A percentile compares a stretch with the other conserved stretches of the same genome.
These are phyloP conservation scores for Cheilosia grossa DNA, from an alignment of 2,888 invertebrate genomes.

Conservation along the genomic window DNA sequence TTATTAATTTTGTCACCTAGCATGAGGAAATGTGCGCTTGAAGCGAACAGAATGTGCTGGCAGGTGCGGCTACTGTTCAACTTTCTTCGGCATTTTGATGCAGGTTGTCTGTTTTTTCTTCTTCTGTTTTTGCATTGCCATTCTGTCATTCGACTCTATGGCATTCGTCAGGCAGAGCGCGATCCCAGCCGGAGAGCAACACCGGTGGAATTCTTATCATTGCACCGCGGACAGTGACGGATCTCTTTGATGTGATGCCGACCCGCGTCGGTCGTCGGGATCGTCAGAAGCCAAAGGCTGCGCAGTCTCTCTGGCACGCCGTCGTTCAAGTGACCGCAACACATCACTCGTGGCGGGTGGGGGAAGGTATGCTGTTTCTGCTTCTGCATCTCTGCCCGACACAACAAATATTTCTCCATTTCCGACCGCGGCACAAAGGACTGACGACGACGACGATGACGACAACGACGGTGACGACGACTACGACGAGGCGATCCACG, in stretches of 20 bases:
- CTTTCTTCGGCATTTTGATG: constrained; percentile 50
- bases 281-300: constrained; percentile 62
- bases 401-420: constrained; percentile 70
- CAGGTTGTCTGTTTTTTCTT: constrained; percentile 24
- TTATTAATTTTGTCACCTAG: constrained; percentile 54
- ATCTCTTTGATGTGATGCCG: constrained; percentile 71
- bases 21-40: constrained; percentile 14
- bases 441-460: constrained; percentile 21
- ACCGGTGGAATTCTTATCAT: constrained; percentile 72
- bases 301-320: constrained; percentile 27
- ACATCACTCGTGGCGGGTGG: constrained; percentile 27
- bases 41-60: too few relatives aligned
- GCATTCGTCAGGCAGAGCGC: constrained; percentile 51
- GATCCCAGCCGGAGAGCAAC: constrained; percentile 48
- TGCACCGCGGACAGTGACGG: constrained; percentile 70
- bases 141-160: constrained; percentile 55
- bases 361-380: constrained; percentile 14
- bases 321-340: constrained; percentile 26
- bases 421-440: constrained; percentile 61
- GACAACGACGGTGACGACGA: background rate
- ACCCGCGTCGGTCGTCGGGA: constrained; percentile 10
- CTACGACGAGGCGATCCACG: constrained; percentile 8
- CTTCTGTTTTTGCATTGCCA: constrained; percentile 14
- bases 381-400: constrained; percentile 21
- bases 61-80: constrained; percentile 32